These are phyloP conservation scores for Microtus pennsylvanicus DNA, from an alignment of 2,113 vertebrate species.

Conservation along the genomic window DNA sequence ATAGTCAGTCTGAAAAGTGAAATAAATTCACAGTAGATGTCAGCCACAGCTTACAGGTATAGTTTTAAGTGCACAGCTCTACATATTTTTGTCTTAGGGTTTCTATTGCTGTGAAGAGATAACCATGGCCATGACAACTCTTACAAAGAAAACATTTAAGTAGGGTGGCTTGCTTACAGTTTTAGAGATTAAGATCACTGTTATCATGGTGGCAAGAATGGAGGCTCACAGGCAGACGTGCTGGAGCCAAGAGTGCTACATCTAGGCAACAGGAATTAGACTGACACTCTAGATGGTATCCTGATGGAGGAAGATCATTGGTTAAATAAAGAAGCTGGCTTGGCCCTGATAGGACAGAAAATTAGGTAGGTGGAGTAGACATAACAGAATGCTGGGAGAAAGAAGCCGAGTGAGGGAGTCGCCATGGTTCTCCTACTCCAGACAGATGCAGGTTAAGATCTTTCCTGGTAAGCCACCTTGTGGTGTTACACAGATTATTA, in stretches of 20 bases:
- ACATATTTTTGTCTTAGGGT: not conserved
- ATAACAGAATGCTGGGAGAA: no score
- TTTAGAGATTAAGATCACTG: not conserved
- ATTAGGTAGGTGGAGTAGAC: no score
- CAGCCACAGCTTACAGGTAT: not conserved
- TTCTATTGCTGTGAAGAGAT: not conserved
- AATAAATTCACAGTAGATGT: not conserved
- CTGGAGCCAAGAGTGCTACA: not conserved
- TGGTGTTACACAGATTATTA: no score
- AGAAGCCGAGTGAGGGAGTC: no score
- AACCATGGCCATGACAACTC: not conserved
- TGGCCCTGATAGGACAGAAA: no score
- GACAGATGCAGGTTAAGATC: no score
- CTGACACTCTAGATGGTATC: not conserved
- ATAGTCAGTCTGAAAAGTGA: not conserved
- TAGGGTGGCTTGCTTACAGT: not conserved
- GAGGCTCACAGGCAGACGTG: not conserved
- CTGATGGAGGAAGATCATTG: no score
- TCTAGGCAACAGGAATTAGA: not conserved
- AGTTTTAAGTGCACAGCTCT: not conserved
- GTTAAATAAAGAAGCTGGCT: no score
- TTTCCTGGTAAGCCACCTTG: no score
- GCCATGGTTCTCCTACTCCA: no score
- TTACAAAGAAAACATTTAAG: not conserved
- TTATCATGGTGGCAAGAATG: not conserved